Percentiles rank a stretch among this genome's conserved stretches.
phyloP scores from a whole-genome alignment of 1,140 invertebrate genomes.

The Hyles vespertilio region DNA sequence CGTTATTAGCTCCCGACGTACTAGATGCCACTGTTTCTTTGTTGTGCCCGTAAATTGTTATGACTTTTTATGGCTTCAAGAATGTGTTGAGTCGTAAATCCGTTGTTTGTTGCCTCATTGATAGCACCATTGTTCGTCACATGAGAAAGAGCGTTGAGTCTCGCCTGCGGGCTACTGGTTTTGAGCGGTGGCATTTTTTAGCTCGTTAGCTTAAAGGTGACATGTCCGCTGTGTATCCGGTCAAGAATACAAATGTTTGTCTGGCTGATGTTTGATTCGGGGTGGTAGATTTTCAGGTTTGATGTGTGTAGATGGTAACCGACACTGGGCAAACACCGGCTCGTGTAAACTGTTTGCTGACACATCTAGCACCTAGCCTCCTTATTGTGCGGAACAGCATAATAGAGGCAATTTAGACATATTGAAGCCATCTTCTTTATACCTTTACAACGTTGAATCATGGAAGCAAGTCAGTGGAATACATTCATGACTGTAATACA shows the following conservation, averaged over 20 bases:
- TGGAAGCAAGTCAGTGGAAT: too few species aligned
- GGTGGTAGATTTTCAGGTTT: slow-evolving; percentile 14
- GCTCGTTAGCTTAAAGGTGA: slow-evolving; percentile 28
- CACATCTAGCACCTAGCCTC: slow-evolving; percentile 1
- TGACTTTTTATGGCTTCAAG: slow-evolving; percentile 50
- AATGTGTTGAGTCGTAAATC: slow-evolving; percentile 46
- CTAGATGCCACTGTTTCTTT: slow-evolving; percentile 64
- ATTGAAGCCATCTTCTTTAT: not conserved
- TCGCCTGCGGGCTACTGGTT: slow-evolving; percentile 27
- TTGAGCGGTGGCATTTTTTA: slow-evolving; percentile 23
- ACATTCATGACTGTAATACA: too few species aligned
- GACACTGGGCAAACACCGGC: not conserved
- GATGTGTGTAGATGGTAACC: not conserved
- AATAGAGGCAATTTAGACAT: slow-evolving; percentile 5
- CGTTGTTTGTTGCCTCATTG: slow-evolving; percentile 38
- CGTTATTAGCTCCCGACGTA: slow-evolving; percentile 59
- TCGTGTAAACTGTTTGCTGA: not conserved
- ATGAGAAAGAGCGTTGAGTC: slow-evolving; percentile 22
- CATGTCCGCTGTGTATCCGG: slow-evolving; percentile 17
- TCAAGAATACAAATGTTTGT: slow-evolving; percentile 5
- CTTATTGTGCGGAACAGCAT: not conserved
- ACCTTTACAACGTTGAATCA: too few species aligned
- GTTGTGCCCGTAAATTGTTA: slow-evolving; percentile 63
- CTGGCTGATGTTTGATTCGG: slow-evolving; percentile 11
- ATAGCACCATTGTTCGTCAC: slow-evolving; percentile 35